Evolutionary conservation across 1,140 invertebrate species (phyloP).

Genomic region (Caenorhabditis remanei): DNA sequence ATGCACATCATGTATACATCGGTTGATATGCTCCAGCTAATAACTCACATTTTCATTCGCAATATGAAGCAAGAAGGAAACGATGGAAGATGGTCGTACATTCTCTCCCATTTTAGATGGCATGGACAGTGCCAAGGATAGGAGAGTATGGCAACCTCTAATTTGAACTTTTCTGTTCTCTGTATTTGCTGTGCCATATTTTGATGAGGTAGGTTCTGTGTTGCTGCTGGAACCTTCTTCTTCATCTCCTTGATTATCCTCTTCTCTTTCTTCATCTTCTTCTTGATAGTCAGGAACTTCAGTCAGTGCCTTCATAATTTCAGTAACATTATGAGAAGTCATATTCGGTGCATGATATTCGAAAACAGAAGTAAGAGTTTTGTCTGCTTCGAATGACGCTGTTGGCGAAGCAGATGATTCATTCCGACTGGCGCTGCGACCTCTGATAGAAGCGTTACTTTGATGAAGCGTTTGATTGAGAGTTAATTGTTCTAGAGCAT

Average conservation of each 20-base stretch:
- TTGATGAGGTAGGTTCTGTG: background rate
- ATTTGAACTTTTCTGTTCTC: conserved; percentile 28
- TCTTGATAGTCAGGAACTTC: conserved; percentile 21
- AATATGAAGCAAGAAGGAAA: conserved; percentile 23
- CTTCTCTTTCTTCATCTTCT: background rate
- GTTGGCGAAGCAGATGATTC: background rate
- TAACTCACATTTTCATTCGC: conserved; percentile 41
- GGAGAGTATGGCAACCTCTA: conserved; percentile 20
- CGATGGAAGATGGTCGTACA: conserved; percentile 21
- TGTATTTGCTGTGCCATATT: conserved; percentile 17
- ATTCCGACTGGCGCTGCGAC: background rate
- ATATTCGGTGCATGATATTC: background rate
- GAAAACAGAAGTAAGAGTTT: conserved; percentile 21
- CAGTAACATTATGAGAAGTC: background rate
- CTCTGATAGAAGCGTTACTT: conserved; percentile 1
- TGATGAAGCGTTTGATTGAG: background rate
- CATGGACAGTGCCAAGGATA: conserved; percentile 20
- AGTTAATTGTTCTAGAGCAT: background rate
- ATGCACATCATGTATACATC: too few species aligned
- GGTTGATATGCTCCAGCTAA: background rate
- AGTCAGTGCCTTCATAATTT: conserved; percentile 9
- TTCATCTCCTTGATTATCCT: conserved; percentile 1
- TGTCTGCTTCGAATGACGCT: conserved; percentile 7
- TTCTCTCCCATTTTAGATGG: conserved; percentile 25
- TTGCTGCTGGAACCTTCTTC: background rate